Base-by-base conservation (phyloP, 2,888 invertebrate species). In the Limenitis camilla region DNA sequence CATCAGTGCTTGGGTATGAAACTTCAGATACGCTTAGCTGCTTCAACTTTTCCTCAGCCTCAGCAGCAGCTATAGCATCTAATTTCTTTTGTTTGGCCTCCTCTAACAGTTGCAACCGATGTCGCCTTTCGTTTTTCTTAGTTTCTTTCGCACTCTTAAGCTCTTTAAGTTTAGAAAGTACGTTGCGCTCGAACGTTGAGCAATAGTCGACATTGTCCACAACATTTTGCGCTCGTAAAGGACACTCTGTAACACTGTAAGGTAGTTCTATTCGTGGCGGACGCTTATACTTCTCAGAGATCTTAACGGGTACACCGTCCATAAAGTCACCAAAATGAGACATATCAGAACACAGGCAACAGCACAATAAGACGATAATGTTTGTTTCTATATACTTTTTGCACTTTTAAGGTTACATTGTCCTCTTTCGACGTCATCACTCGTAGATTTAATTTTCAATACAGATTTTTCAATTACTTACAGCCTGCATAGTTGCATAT, bases 241-340 rank as follows among this genome's bases (percentile, higher is more conserved):
- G 68, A 59, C 75, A 74, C 59, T 84, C 86, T 39, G 62, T 67
- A 28, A 84, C 74, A 62, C 72, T 75, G 63, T 81, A 78, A 48
- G 91, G 91, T 58, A 91, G 79, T 56, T 89, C 91, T 44, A 82
- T 78, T 61, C 71, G 66, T 51, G 92, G 91, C 28, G 95, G 95
- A 61, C 94, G 93, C 75, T 94, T 94, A 74, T 93, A 96, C 67
- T 92, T 93, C 79, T 96, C 95, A 43, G 94, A 92, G 78, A 96
- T 95, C 89, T 96, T 96, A 55, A 96, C 95, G 69, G 94, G 93
- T 65, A 96, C 92, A 63, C 92, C 93, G 81, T 96, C 96, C 92
- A 94, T 93, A 70, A 90, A 92, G 71, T 91, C 89, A 32, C 78
- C 77, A 61, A 83, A 85, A 74, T 84, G 86, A 74, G 85, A 85